Evolutionary conservation across 2,113 vertebrate species (phyloP), one percentile per base, ranked within the genome.

Genomic region (Eulemur rufifrons): DNA sequence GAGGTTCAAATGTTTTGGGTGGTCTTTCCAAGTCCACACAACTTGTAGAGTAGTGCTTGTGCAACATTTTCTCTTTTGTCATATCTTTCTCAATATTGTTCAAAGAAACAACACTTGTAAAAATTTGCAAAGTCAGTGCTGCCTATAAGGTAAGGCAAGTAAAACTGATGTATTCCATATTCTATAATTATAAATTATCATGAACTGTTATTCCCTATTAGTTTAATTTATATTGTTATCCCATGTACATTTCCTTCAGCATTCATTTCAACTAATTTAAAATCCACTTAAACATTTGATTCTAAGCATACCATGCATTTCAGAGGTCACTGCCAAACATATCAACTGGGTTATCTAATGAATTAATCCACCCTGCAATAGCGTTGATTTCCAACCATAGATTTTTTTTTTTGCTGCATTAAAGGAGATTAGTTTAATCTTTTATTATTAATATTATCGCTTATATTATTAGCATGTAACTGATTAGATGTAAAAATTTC

Each of bases 251-350:
- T 84, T 76, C 42, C 32, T 61, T 84, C 54, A 20, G 25, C 11
- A 66, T 78, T 96, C 18, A 82, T 78, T 86, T 91, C 29, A 87
- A 84, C 0, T 66, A 74, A 85, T 95, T 78, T 32, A 90, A 92
- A 94, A 81, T 54, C 4, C 5, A 94, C 3, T 66, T 59, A 37
- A 64, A 64, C 54, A 59, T 73, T 90, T 93, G 32, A 93, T 83
- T 86, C 18, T 6, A 73, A 78, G 2, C 1, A 52, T 66, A 66
- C 29, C 4, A 23, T 50, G 17, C 29, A 2, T 42, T 45, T 88
- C 54, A 87, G 37, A 82, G 68, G n/a, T 94, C 18, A 80, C 6
- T 54, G 15, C 0, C 23, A 77, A 63, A n/a, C n/a, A 27, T 52
- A 80, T 64, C n/a, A 80, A 25, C 29, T 56, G 34, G 9, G 1